Evolutionary conservation across 2,797 vertebrate species (phyloP).

Genomic region (Geotrypetes seraphini): DNA sequence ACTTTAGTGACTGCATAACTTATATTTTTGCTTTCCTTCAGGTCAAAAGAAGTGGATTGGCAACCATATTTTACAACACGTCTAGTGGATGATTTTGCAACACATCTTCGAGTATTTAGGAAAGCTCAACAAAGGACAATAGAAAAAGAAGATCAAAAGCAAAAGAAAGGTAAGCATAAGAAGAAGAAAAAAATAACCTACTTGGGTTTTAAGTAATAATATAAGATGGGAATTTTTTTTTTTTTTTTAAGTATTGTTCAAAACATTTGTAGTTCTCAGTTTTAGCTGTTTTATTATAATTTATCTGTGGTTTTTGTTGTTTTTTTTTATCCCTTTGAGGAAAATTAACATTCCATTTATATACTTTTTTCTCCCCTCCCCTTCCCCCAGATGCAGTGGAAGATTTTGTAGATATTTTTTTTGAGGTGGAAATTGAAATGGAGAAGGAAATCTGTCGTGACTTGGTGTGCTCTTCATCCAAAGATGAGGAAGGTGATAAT

Average conservation of each 20-base stretch:
- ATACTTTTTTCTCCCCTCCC: too few relatives aligned
- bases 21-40: slow-evolving; percentile 28
- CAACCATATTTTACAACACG: slow-evolving; percentile 97
- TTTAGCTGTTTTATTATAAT: background rate
- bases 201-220: too few relatives aligned
- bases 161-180: slow-evolving; percentile 83
- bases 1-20: too few relatives aligned
- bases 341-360: background rate
- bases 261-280: background rate
- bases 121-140: slow-evolving; percentile 90
- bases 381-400: slow-evolving; percentile 67
- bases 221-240: background rate
- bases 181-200: too few relatives aligned
- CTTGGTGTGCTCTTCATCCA: slow-evolving; percentile 85
- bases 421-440: slow-evolving; percentile 97
- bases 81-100: slow-evolving; percentile 95
- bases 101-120: slow-evolving; percentile 92
- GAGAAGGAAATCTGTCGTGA: slow-evolving; percentile 93
- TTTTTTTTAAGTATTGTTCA: background rate
- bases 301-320: too few relatives aligned
- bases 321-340: background rate
- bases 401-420: slow-evolving; percentile 89
- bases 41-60: slow-evolving; percentile 97
- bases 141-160: slow-evolving; percentile 80
- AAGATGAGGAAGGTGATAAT: slow-evolving; percentile 96